Base-by-base conservation (phyloP, 2,113 vertebrate genomes). In the Elephas maximus region DNA sequence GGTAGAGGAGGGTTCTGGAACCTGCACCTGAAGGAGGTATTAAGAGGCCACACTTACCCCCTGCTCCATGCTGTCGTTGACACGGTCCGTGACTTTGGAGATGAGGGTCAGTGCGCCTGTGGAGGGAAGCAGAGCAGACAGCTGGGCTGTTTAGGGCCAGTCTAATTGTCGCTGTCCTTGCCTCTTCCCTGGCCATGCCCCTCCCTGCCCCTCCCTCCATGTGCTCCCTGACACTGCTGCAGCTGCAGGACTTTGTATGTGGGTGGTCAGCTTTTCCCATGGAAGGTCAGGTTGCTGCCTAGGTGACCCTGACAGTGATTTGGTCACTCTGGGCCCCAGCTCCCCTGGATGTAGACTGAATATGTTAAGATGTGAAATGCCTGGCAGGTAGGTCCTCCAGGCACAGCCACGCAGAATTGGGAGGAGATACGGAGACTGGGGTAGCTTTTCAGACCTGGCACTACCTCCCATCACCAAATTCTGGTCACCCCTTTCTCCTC, bases 1-100 rank as follows among this genome's bases (percentile, higher is more conserved):
- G 44, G 5, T 20, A 30, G 6, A 20, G 44, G 81, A 71, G 30
- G 80, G 12, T 4, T 69, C 90, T 11, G 41, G 90, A 17, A 48
- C n/a, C 24, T 11, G 21, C 10, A 20, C 11, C 65, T 65, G 1
- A 23, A 6, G 80, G 71, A 83, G 88, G 6, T 0, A 23, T 69
- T 37, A 0, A 3, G 3, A 7, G 45, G 76, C 30, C 28, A 57
- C 8, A 99, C 99, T 99, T 97, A 99, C 99, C 99, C 99, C 99
- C 93, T 99, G 99, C 90, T 99, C 99, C 98, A 99, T 99, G 98
- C 99, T 99, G 98, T 99, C 99, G 0, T 99, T 99, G 97, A 99
- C 99, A 95, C 98, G 99, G 95, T 99, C 99, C 0, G 99, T 99
- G 94, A 99, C 98, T 97, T 99, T 99, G 82, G 99, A 99, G 98